These are phyloP conservation scores for Pelodytes ibericus DNA, from an alignment of 2,797 vertebrate species.

Conservation along the genomic window DNA sequence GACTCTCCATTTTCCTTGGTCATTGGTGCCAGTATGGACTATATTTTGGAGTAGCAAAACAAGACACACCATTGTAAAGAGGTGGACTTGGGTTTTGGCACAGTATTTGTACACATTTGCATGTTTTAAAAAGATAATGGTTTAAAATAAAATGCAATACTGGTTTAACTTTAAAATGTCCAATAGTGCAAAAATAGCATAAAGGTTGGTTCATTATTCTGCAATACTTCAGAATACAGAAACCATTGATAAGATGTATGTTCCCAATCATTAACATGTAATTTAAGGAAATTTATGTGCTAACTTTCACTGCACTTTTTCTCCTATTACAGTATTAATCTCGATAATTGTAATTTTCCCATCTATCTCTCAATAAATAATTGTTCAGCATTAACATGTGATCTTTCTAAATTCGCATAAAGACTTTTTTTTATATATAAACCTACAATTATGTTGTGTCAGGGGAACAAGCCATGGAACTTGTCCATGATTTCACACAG, in stretches of 20 bases:
- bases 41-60: no score
- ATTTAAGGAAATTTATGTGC: slow-evolving; percentile 15
- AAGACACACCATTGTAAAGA: no score
- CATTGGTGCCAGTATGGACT: no score
- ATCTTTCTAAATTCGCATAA: slow-evolving; percentile 6
- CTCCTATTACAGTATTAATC: background rate
- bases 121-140: no score
- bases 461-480: background rate
- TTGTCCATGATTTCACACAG: background rate
- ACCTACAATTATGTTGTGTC: background rate
- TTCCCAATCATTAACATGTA: slow-evolving; percentile 1
- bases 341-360: background rate
- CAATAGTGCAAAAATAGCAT: slow-evolving; percentile 1
- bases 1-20: no score
- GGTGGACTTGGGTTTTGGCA: no score
- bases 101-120: background rate
- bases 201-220: background rate
- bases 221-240: background rate
- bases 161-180: background rate
- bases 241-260: background rate
- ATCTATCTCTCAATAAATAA: slow-evolving; percentile 11
- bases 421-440: background rate
- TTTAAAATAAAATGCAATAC: slow-evolving; percentile 5
- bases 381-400: background rate
- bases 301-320: background rate